phyloP scores from a whole-genome alignment of 2,888 invertebrate species.

The Pollenia labialis region DNA sequence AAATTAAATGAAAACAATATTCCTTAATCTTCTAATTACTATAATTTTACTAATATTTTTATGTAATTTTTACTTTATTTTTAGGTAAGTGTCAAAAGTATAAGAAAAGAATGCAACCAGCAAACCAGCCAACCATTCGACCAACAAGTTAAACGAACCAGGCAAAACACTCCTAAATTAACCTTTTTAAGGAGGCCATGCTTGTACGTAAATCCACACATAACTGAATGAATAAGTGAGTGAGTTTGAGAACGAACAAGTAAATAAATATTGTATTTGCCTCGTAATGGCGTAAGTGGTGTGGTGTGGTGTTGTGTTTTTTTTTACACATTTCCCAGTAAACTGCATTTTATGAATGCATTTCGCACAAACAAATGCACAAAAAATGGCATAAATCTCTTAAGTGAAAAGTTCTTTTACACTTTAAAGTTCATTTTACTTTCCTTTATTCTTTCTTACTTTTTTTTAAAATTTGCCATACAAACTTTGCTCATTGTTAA shows the following conservation, averaged over 20 bases:
- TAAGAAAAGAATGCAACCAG: slow-evolving; percentile 37
- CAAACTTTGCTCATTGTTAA: slow-evolving; percentile 49
- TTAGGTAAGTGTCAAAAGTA: slow-evolving; percentile 66
- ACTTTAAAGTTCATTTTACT: slow-evolving; percentile 59
- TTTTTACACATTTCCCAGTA: background rate
- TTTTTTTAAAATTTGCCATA: slow-evolving; percentile 7
- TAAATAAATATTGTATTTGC: slow-evolving; percentile 58
- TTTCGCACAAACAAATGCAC: slow-evolving; percentile 9
- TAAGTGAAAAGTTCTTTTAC: slow-evolving; percentile 66
- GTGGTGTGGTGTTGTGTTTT: slow-evolving; percentile 26
- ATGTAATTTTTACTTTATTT: slow-evolving; percentile 33
- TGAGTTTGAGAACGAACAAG: slow-evolving; percentile 1
- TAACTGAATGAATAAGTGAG: slow-evolving; percentile 17
- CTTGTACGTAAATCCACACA: slow-evolving; percentile 21
- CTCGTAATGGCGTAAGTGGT: slow-evolving; percentile 49
- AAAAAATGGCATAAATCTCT: slow-evolving; percentile 67
- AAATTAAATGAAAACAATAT: background rate
- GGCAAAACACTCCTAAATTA: slow-evolving; percentile 53
- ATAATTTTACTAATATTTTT: background rate
- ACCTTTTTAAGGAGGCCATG: slow-evolving; percentile 44
- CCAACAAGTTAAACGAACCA: slow-evolving; percentile 47
- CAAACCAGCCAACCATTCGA: slow-evolving; percentile 28
- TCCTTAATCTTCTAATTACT: background rate
- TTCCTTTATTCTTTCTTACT: background rate
- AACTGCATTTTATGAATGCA: slow-evolving; percentile 44